Conservation (phyloP, 2,113 vertebrate genomes). For the Cyprinodon tularosa region DNA sequence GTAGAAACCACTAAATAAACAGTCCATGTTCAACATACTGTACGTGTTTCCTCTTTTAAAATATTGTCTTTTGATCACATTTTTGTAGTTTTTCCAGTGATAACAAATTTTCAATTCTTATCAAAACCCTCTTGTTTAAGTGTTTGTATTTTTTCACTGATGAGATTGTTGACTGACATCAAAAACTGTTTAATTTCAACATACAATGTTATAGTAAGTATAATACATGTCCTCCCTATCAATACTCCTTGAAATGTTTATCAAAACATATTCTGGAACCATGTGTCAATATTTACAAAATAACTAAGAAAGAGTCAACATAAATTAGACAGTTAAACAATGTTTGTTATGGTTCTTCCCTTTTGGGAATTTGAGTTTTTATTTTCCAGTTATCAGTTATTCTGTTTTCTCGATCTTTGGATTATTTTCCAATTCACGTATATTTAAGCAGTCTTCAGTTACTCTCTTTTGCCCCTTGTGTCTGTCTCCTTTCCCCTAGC, state of each 20-base stretch:
- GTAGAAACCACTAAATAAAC: background rate
- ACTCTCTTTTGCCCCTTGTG: too few species aligned
- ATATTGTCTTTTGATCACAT: slow-evolving; percentile 1
- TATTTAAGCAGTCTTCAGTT: too few species aligned
- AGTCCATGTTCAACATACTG: background rate
- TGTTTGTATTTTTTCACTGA: background rate
- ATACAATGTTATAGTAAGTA: background rate
- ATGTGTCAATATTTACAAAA: background rate
- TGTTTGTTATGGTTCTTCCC: too few species aligned
- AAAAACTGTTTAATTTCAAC: background rate
- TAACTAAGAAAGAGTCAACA: background rate
- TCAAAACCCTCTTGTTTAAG: background rate
- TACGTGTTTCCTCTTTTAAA: background rate
- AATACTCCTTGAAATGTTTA: background rate
- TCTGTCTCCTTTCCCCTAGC: too few species aligned
- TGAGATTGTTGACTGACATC: background rate
- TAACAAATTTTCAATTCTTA: background rate
- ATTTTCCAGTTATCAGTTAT: too few species aligned
- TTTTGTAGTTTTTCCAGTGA: background rate
- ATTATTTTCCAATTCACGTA: too few species aligned
- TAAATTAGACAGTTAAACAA: too few species aligned
- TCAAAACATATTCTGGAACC: background rate
- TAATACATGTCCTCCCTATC: background rate
- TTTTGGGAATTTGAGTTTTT: too few species aligned
- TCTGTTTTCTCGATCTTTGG: too few species aligned